Conservation (phyloP, 2,888 invertebrate species). For the Aspidiotus rigidus region DNA sequence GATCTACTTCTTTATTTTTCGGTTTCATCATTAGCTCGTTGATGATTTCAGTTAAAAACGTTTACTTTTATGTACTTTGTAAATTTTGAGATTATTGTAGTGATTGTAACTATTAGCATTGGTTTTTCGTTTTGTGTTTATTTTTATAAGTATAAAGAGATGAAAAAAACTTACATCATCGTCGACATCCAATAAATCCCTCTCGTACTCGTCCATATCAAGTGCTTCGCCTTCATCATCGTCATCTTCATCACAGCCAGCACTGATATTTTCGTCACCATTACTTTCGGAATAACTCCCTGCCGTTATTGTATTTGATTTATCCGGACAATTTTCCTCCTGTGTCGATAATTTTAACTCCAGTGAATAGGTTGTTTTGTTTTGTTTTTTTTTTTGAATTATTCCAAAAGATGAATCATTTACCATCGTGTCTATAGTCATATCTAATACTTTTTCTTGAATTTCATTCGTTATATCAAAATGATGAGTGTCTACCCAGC, state of each 20-base stretch:
- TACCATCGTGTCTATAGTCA: slow-evolving; percentile 64
- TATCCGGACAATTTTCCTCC: slow-evolving; percentile 11
- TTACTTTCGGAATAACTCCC: slow-evolving; percentile 45
- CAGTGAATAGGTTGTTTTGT: neutral
- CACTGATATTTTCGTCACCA: slow-evolving; percentile 45
- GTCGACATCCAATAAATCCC: slow-evolving; percentile 84
- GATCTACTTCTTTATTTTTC: too few relatives aligned
- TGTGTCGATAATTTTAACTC: neutral
- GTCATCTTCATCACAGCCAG: slow-evolving; percentile 54
- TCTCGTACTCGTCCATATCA: slow-evolving; percentile 97
- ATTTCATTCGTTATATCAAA: slow-evolving; percentile 56
- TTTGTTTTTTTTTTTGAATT: too few relatives aligned
- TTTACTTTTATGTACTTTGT: too few relatives aligned
- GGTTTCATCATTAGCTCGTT: too few relatives aligned
- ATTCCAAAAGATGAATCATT: slow-evolving; percentile 17
- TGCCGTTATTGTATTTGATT: neutral
- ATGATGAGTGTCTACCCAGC: slow-evolving; percentile 98
- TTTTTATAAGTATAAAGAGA: neutral
- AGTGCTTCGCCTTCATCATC: slow-evolving; percentile 89
- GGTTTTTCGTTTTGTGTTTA: too few relatives aligned
- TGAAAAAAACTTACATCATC: slow-evolving; percentile 56
- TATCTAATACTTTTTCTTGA: slow-evolving; percentile 71
- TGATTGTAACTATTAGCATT: neutral
- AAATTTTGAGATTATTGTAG: too few relatives aligned
- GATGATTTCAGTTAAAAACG: too few relatives aligned